Evolutionary conservation across 2,113 vertebrate species (phyloP).

Genomic region (Connochaetes taurinus): DNA sequence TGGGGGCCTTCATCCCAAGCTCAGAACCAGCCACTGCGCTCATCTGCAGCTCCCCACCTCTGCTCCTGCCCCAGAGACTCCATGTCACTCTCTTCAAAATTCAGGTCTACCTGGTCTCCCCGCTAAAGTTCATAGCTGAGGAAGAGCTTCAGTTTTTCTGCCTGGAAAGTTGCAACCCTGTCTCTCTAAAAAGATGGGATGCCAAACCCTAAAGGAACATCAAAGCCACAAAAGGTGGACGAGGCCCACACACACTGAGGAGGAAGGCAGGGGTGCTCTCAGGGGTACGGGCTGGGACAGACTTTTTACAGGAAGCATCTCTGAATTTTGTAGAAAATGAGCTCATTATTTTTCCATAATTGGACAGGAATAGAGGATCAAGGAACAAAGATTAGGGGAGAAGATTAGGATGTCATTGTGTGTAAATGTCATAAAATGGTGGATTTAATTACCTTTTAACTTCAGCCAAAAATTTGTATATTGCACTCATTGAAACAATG

Average conservation of each 20-base stretch:
- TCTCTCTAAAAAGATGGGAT: not conserved
- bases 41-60: not conserved
- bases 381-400: not conserved
- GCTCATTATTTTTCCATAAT: not conserved
- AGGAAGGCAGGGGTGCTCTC: not conserved
- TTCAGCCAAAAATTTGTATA: not conserved
- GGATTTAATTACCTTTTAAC: not conserved
- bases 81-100: not conserved
- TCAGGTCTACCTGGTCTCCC: not conserved
- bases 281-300: not conserved
- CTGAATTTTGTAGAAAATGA: not conserved
- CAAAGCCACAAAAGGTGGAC: not conserved
- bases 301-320: not conserved
- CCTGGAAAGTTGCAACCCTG: not conserved
- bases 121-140: not conserved
- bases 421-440: not conserved
- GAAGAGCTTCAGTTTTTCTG: not conserved
- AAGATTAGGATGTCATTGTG: not conserved
- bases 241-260: not conserved
- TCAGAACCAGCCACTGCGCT: fast-evolving
- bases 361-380: not conserved
- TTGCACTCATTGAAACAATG: not conserved
- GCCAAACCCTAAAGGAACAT: not conserved
- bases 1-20: not conserved
- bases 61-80: not conserved